Evolutionary conservation across 2,888 invertebrate genomes (phyloP).

Genomic region (Philaethria dido): DNA sequence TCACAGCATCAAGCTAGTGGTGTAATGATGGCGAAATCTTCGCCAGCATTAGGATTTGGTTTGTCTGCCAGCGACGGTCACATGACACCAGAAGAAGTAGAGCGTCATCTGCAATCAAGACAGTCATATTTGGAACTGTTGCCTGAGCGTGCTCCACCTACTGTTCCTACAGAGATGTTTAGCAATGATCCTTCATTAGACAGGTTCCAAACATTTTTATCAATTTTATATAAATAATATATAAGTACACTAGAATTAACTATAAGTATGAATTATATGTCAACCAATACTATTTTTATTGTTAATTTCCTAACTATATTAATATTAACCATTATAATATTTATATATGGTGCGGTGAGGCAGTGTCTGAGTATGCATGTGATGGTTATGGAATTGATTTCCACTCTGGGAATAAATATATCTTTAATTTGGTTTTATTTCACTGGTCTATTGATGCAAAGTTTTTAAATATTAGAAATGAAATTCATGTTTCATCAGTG

Average conservation of each 20-base stretch:
- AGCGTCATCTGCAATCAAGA: conserved; percentile 93
- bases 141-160: conserved; percentile 93
- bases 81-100: conserved; percentile 96
- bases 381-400: no score
- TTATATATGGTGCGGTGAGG: no score
- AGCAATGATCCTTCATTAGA: conserved; percentile 96
- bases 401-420: no score
- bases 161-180: conserved; percentile 96
- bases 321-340: no score
- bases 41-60: conserved; percentile 77
- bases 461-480: no score
- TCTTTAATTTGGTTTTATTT: no score
- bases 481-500: no score
- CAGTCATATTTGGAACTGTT: conserved; percentile 91
- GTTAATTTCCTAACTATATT: no score
- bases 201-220: conserved; percentile 80
- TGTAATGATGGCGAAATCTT: conserved; percentile 78
- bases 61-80: conserved; percentile 87
- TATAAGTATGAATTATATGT: no score
- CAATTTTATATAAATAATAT: background rate
- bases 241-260: background rate
- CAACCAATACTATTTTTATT: no score
- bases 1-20: conserved; percentile 79
- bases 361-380: no score
- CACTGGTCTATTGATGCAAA: no score